Percentiles rank a stretch among this genome's conserved stretches.
These are phyloP conservation scores for Delia radicum DNA, from an alignment of 1,140 invertebrate species.

Conservation along the genomic window DNA sequence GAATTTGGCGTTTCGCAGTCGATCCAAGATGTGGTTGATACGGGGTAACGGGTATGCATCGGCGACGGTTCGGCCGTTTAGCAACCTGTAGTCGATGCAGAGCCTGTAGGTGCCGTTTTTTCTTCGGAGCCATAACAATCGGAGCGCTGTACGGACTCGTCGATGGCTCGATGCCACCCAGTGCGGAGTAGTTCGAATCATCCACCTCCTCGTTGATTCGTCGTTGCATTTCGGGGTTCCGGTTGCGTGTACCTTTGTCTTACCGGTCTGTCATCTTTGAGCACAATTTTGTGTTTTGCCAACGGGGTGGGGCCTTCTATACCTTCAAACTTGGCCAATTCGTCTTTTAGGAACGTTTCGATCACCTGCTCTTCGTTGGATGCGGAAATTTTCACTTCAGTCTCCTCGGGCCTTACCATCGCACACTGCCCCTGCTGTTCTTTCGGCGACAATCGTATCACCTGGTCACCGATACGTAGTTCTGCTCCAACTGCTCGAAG, in stretches of 20 bases:
- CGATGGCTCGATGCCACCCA: conserved; percentile 54
- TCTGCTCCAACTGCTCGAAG: neutral
- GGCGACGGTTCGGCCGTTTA: neutral
- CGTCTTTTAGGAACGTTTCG: neutral
- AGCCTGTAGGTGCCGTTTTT: neutral
- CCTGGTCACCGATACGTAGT: neutral
- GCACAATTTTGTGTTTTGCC: no score
- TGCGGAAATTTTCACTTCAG: neutral
- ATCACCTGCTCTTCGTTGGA: neutral
- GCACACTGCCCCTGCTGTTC: no score
- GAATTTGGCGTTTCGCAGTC: no score
- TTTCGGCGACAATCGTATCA: neutral
- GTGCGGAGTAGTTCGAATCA: conserved; percentile 44
- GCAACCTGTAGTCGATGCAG: neutral
- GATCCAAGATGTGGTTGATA: no score
- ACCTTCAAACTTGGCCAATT: neutral
- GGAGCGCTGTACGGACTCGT: neutral
- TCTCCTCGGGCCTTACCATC: no score
- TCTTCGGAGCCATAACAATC: neutral
- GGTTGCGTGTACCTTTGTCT: no score
- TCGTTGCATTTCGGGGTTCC: no score
- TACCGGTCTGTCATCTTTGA: no score
- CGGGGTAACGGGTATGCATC: neutral
- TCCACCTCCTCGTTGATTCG: conserved; percentile 30
- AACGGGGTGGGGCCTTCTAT: no score